Conservation (phyloP, 92 coral and sea anemone species). For the Bergia sp. region DNA sequence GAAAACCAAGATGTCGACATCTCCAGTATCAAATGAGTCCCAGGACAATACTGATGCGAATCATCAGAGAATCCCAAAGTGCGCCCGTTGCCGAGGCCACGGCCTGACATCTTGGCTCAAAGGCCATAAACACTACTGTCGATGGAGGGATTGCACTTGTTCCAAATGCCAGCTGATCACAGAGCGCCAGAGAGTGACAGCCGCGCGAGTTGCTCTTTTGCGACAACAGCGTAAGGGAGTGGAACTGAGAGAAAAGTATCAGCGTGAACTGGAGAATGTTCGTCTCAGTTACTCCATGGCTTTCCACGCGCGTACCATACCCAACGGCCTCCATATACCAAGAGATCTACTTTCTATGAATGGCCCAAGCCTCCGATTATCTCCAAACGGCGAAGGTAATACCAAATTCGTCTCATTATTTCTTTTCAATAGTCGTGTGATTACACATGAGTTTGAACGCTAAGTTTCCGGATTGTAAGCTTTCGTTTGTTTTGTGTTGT, state of each 20-base stretch:
- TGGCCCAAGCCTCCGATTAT: conserved; percentile 26
- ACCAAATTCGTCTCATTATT: no score
- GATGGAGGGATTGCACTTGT: conserved; percentile 98
- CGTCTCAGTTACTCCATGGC: conserved; percentile 88
- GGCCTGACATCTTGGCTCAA: conserved; percentile 98
- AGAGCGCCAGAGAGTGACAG: conserved; percentile 95
- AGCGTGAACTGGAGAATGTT: conserved; percentile 82
- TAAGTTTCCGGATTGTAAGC: background rate
- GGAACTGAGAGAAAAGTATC: conserved; percentile 78
- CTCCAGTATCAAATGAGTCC: conserved; percentile 56
- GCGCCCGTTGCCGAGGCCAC: conserved; percentile 98
- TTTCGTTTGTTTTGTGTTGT: background rate
- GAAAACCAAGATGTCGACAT: conserved; percentile 35
- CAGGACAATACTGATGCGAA: conserved; percentile 56
- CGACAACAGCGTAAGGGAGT: conserved; percentile 98
- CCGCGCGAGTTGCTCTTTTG: conserved; percentile 95
- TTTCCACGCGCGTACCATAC: conserved; percentile 65
- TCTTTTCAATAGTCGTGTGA: background rate
- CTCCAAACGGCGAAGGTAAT: conserved; percentile 38
- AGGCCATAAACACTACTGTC: conserved; percentile 98
- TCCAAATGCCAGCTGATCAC: conserved; percentile 93
- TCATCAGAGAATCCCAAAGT: conserved; percentile 94
- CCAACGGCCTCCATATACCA: conserved; percentile 48
- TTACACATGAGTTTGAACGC: background rate
- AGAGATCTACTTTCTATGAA: conserved; percentile 17